Evolutionary conservation across 2,888 invertebrate genomes (phyloP), one percentile per base, ranked within the genome.

Genomic region (Stenolophus ochropezus): DNA sequence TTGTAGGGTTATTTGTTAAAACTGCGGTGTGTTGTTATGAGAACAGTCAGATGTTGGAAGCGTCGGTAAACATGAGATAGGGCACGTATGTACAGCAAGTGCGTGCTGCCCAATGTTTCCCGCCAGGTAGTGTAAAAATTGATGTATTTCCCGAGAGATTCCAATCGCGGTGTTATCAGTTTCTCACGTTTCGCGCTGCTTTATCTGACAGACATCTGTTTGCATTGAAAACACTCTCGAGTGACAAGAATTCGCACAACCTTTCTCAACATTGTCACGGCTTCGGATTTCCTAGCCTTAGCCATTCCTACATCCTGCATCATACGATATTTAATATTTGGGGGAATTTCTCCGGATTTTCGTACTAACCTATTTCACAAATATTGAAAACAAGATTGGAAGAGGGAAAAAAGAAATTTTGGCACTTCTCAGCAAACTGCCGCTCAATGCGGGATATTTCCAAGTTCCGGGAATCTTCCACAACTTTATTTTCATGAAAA

Each of bases 121-220:
- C 14, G 14, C 6, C 42, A 20, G 33, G 73, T 49, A 21, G 14
- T 49, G 49, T 47, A 73, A 73, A 73, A 73, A 73, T 73, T 47
- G 49, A 73, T 73, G 47, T 73, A 73, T 73, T 73, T 73, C 73
- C 73, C 73, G 23, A 20, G 47, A 47, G 73, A 49, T 49, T 69
- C 49, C 73, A 20, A 73, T 73, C 49, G 73, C 27, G 18, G 20
- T 73, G 73, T 73, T 73, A 73, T 73, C 73, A 73, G 49, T 49
- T 23, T 73, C 73, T 73, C 73, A 49, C 73, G 73, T 73, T 73
- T 73, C 73, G 21, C 23, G 47, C 73, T 49, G 47, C 49, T 47
- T 73, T 73, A 73, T 73, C 73, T 49, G 73, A 49, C 73, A 73
- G 73, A 49, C 73, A 73, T 73, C 73, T 73, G 73, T 73, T 73